Base-by-base conservation (phyloP, 2,888 invertebrate species). In the Bruchidius siliquastri region DNA sequence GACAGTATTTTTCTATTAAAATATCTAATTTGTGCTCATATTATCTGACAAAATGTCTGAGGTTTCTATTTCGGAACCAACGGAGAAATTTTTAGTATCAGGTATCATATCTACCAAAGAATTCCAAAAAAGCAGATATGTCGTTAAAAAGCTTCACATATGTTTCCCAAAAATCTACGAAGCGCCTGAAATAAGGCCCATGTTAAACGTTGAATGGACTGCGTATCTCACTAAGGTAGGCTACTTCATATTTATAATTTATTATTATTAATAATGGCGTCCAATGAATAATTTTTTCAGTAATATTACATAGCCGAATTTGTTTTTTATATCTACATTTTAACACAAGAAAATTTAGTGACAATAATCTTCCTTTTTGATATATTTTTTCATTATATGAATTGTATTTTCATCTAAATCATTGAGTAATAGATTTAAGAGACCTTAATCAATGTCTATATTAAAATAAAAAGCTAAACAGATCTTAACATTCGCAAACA, bases 171-270 rank as follows among this genome's bases (percentile, higher is more conserved):
- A 82, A n/a, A 74, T 78, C 21, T 87, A 82, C 75, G 76, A 74
- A 10, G 22, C 73, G 70, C 86, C 86, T 0, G 80, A 82, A 68
- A 81, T 86, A 68, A 77, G 83, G 66, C 80, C 84, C 1, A 81
- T 86, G 83, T 76, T 87, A 71, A 81, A 86, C 74, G 79, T 86
- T 6, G 85, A 85, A 77, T 87, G 86, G 86, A 77, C 81, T 10
- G 81, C 83, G 72, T 84, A 82, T 76, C 73, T 85, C 13, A 79
- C 75, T 2, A 84, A 83, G 75, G 83, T 81, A 76, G 73, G 71
- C 67, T 26, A 18, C 26, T 26, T 26, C 26, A 26, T 26, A 26
- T 26, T 26, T 26, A 26, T 26, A n/a, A n/a, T n/a, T 30, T 20
- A 18, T 3, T 3, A 8, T 30, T 30, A 3, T 30, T 30, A 30